Evolutionary conservation across 2,888 invertebrate species (phyloP).

Genomic region (Drosophila testacea): DNA sequence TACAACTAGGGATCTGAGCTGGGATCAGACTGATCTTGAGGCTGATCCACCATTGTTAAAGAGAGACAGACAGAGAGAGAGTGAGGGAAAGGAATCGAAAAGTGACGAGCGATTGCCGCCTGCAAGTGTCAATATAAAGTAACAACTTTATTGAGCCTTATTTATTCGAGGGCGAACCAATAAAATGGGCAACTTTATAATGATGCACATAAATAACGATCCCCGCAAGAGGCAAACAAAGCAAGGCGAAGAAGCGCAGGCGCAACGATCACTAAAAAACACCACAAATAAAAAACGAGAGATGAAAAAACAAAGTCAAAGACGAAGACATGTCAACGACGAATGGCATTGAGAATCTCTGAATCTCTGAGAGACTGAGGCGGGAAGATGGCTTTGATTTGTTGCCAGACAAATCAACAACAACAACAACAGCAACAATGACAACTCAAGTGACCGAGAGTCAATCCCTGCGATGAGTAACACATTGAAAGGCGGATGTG

Average conservation of each 20-base stretch:
- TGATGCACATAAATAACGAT: slow-evolving; percentile 83
- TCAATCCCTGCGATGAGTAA: slow-evolving; percentile 18
- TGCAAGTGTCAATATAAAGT: slow-evolving; percentile 84
- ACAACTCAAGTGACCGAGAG: slow-evolving; percentile 13
- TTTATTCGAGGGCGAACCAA: slow-evolving; percentile 84
- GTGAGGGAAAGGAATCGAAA: slow-evolving; percentile 17
- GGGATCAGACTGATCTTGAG: slow-evolving; percentile 25
- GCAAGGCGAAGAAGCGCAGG: slow-evolving; percentile 33
- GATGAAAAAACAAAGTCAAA: slow-evolving; percentile 10
- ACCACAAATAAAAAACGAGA: slow-evolving; percentile 17
- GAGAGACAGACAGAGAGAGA: neutral
- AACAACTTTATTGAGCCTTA: slow-evolving; percentile 85
- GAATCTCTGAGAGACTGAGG: slow-evolving; percentile 5
- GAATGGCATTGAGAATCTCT: slow-evolving; percentile 63
- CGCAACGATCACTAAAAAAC: slow-evolving; percentile 22
- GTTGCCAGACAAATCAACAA: slow-evolving; percentile 21
- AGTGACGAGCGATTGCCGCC: slow-evolving; percentile 82
- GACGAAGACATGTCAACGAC: slow-evolving; percentile 61
- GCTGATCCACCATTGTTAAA: slow-evolving; percentile 20
- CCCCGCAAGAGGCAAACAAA: slow-evolving; percentile 15
- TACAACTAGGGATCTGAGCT: slow-evolving; percentile 26
- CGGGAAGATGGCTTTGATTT: slow-evolving; percentile 32
- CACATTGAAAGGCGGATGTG: slow-evolving; percentile 16
- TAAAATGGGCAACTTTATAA: slow-evolving; percentile 84
- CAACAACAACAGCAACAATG: slow-evolving; percentile 6